A percentile compares a stretch with the other conserved stretches of the same genome.
phyloP scores from a whole-genome alignment of 2,888 invertebrate genomes.

The Ecdyonurus torrentis region DNA sequence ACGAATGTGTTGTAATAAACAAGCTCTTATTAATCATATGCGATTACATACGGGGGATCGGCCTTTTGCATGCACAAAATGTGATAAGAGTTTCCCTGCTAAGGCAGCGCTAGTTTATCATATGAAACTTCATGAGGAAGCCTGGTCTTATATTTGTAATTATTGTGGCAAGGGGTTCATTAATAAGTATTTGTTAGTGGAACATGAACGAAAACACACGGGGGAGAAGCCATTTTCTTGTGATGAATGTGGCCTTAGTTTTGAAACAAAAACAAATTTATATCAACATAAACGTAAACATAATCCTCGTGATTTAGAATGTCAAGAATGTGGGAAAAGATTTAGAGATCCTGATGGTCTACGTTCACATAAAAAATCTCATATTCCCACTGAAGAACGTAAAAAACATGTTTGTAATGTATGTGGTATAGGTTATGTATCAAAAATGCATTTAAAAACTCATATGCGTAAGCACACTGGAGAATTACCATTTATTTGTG shows the following conservation, averaged over 20 bases:
- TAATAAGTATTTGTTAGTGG: neutral
- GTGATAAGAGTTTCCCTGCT: neutral
- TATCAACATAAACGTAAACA: neutral
- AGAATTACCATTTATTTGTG: neutral
- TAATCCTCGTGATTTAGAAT: neutral
- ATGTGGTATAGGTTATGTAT: neutral
- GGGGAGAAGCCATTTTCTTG: neutral
- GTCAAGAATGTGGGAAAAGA: neutral
- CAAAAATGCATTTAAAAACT: neutral
- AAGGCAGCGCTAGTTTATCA: neutral
- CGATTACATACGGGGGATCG: neutral
- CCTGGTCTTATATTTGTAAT: neutral
- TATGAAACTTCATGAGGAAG: neutral
- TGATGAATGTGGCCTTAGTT: neutral
- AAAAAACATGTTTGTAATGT: neutral
- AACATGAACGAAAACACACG: neutral
- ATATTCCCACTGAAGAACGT: neutral
- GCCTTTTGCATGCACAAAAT: neutral
- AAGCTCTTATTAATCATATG: neutral
- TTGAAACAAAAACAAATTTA: neutral
- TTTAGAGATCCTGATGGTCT: neutral
- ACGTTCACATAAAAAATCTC: neutral
- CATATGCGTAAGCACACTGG: neutral
- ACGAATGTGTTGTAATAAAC: neutral
- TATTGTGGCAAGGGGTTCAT: neutral